Evolutionary conservation across 2,797 vertebrate genomes (phyloP).

Genomic region (Coluber constrictor): DNA sequence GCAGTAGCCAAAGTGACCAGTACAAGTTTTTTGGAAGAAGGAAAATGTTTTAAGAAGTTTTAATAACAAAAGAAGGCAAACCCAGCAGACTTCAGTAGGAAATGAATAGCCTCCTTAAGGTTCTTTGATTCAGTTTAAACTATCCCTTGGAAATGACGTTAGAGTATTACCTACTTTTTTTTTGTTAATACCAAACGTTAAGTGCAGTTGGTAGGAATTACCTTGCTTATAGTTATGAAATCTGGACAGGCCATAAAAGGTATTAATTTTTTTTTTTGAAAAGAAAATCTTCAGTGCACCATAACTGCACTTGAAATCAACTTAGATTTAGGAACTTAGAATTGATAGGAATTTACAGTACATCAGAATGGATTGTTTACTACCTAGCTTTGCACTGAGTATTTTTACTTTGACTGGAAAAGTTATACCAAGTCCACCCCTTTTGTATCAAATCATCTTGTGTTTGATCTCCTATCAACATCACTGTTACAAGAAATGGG

Average conservation of each 20-base stretch:
- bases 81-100: neutral
- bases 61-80: neutral
- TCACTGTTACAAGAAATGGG: neutral
- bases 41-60: neutral
- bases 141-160: neutral
- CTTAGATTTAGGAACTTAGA: neutral
- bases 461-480: neutral
- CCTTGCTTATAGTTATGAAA: rapidly evolving
- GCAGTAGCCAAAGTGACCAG: neutral
- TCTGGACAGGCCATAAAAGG: slow-evolving; percentile 3
- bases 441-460: neutral
- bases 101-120: neutral
- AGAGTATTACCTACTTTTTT: neutral
- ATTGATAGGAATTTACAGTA: neutral
- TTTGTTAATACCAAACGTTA: neutral
- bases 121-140: neutral
- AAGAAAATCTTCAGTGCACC: slow-evolving; percentile 4
- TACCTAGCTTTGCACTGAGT: neutral
- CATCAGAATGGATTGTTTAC: neutral
- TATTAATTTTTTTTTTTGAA: neutral
- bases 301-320: slow-evolving; percentile 4
- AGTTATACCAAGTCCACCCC: neutral
- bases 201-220: neutral
- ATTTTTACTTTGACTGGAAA: neutral
- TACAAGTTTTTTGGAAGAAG: neutral